Evolutionary conservation across 2,113 vertebrate species (phyloP).

Genomic region (Promerops cafer): DNA sequence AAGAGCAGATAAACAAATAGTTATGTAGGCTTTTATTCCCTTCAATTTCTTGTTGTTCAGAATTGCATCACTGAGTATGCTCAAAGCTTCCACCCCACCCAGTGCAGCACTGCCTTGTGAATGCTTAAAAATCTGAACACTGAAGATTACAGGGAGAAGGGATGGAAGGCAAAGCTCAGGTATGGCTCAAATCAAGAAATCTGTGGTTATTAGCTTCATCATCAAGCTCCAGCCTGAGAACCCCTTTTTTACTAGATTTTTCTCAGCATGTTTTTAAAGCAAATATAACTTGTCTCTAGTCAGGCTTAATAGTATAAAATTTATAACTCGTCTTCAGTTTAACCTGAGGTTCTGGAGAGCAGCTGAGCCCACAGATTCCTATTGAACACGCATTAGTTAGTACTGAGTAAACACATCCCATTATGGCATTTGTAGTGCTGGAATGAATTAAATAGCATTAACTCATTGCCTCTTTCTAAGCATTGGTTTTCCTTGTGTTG

Average conservation of each 20-base stretch:
- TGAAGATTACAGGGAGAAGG: background rate
- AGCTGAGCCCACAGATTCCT: background rate
- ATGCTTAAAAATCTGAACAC: background rate
- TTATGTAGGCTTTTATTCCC: background rate
- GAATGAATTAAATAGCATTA: background rate
- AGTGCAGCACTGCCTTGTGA: background rate
- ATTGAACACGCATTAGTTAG: background rate
- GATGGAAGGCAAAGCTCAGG: background rate
- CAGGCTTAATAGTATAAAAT: background rate
- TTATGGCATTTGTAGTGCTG: background rate
- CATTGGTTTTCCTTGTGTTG: background rate
- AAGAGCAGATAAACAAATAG: background rate
- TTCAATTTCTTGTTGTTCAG: background rate
- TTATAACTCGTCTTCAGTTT: background rate
- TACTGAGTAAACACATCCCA: background rate
- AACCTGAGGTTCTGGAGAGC: background rate
- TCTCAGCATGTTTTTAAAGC: background rate
- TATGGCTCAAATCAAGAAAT: accelerated
- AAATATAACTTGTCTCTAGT: background rate
- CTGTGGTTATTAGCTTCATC: background rate
- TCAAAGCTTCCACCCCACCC: background rate
- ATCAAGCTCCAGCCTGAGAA: background rate
- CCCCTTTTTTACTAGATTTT: background rate
- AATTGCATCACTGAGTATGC: background rate
- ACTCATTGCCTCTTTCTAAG: background rate